Conservation (phyloP, 2,888 invertebrate species). For the Syrphus vitripennis region DNA sequence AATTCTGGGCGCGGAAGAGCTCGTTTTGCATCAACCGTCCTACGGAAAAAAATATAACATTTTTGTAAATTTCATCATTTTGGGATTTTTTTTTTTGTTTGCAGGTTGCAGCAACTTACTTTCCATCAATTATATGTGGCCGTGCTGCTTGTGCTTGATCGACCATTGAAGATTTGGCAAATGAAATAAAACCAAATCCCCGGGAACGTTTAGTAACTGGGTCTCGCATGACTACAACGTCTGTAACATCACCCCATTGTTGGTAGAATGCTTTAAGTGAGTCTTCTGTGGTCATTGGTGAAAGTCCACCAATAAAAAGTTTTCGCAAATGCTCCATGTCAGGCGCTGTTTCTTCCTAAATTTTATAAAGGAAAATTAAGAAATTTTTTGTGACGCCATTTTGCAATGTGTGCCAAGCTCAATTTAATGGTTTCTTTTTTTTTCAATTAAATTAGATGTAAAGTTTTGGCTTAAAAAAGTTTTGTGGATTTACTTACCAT, state of each 20-base stretch:
- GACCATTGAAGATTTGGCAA: conserved; percentile 74
- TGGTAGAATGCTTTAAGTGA: conserved; percentile 75
- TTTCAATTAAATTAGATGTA: background rate
- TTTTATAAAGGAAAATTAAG: background rate
- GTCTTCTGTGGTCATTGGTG: conserved; percentile 76
- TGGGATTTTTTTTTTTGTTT: background rate
- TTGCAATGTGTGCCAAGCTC: conserved; percentile 15
- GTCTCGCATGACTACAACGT: conserved; percentile 78
- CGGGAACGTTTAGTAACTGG: conserved; percentile 77
- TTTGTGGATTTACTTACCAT: conserved; percentile 29
- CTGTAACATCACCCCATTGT: conserved; percentile 77
- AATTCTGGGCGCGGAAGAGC: conserved; percentile 77
- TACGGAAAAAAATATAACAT: conserved; percentile 15
- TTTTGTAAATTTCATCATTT: background rate
- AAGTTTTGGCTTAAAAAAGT: background rate
- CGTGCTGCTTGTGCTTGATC: conserved; percentile 77
- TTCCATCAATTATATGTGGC: conserved; percentile 79
- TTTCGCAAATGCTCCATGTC: conserved; percentile 76
- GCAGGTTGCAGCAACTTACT: conserved; percentile 82
- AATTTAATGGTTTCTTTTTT: background rate
- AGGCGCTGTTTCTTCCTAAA: conserved; percentile 53
- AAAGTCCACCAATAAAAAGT: conserved; percentile 78
- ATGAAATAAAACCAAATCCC: conserved; percentile 79
- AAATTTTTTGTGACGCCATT: conserved; percentile 47
- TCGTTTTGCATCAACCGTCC: conserved; percentile 77